A percentile compares a stretch with the other conserved stretches of the same genome.
These are phyloP conservation scores for Asteroscopus sphinx DNA, from an alignment of 2,888 invertebrate species.

Conservation along the genomic window DNA sequence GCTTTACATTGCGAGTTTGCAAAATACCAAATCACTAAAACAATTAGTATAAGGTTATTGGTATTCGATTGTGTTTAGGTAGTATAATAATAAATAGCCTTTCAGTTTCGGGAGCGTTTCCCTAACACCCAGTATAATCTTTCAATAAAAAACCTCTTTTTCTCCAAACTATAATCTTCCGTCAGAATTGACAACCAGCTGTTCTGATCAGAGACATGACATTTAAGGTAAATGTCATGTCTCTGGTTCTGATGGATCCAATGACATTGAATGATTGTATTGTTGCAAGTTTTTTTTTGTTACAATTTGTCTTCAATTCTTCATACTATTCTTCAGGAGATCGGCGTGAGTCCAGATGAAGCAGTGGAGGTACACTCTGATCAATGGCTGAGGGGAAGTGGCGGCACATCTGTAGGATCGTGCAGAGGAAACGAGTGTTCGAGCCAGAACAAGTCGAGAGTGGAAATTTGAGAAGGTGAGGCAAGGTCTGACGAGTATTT, in stretches of 20 bases:
- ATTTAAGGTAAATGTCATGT: too few relatives aligned
- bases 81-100: too few relatives aligned
- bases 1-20: too few relatives aligned
- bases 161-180: not conserved
- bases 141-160: not conserved
- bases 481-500: too few relatives aligned
- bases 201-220: not conserved
- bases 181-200: constrained; percentile 15
- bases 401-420: constrained; percentile 63
- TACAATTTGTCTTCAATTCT: too few relatives aligned
- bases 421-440: constrained; percentile 69
- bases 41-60: too few relatives aligned
- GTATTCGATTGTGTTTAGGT: too few relatives aligned
- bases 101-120: too few relatives aligned
- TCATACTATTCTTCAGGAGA: constrained; percentile 35
- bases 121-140: not conserved
- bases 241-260: too few relatives aligned
- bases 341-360: constrained; percentile 63
- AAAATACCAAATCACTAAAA: too few relatives aligned
- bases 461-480: constrained; percentile 73
- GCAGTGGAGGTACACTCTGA: constrained; percentile 61
- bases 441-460: constrained; percentile 65
- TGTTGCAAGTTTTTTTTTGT: too few relatives aligned
- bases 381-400: constrained; percentile 78
- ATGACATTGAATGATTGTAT: too few relatives aligned